phyloP scores from a whole-genome alignment of 2,113 vertebrate genomes.

The Dissostichus mawsoni region DNA sequence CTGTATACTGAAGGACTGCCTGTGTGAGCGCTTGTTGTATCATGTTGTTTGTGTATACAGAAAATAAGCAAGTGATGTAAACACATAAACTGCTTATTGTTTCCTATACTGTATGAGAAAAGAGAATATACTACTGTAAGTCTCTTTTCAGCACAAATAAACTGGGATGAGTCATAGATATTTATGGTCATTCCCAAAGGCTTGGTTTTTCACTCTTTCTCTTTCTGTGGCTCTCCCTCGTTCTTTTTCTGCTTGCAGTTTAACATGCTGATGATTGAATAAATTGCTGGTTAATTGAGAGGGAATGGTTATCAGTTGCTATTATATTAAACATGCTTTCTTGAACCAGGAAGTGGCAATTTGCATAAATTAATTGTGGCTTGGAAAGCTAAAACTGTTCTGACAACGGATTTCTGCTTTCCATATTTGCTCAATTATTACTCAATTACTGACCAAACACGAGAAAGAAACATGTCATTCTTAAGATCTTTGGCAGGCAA shows the following conservation, averaged over 20 bases:
- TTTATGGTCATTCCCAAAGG: slow-evolving; percentile 77
- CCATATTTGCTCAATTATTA: not conserved
- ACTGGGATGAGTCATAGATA: slow-evolving; percentile 81
- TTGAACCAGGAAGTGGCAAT: slow-evolving; percentile 52
- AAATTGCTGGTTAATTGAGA: slow-evolving; percentile 71
- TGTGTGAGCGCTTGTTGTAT: slow-evolving; percentile 2
- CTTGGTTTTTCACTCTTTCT: slow-evolving; percentile 46
- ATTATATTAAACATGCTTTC: slow-evolving; percentile 62
- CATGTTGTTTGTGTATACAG: not conserved
- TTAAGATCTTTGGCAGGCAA: not conserved
- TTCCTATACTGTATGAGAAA: slow-evolving; percentile 28
- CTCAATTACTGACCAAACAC: slow-evolving; percentile 9
- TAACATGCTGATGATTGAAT: slow-evolving; percentile 66
- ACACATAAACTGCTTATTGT: slow-evolving; percentile 25
- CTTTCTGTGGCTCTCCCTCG: slow-evolving; percentile 39
- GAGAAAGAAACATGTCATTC: not conserved
- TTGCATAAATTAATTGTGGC: slow-evolving; percentile 43
- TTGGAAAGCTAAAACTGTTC: slow-evolving; percentile 19
- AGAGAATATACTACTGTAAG: slow-evolving; percentile 58
- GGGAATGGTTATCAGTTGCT: slow-evolving; percentile 57
- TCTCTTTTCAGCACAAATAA: slow-evolving; percentile 74
- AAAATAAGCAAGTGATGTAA: slow-evolving; percentile 8
- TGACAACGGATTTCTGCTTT: slow-evolving; percentile 25
- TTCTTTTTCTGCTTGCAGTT: slow-evolving; percentile 47
- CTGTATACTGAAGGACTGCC: not conserved